Evolutionary conservation across 1,140 invertebrate species (phyloP).

Genomic region (Leguminivora glycinivorella): DNA sequence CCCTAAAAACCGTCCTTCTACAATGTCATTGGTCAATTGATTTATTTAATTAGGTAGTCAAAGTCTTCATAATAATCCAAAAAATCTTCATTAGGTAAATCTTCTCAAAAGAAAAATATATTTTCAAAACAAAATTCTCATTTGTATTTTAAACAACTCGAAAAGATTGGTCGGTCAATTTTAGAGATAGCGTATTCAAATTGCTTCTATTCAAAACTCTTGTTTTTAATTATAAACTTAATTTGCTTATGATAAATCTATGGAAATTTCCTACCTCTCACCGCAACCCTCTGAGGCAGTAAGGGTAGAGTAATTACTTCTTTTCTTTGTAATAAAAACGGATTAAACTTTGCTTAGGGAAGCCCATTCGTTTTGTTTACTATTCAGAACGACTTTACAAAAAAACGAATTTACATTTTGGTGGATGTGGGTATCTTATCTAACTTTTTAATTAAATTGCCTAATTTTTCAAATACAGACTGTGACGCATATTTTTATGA

Average conservation of each 20-base stretch:
- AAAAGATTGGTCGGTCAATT: conserved; percentile 47
- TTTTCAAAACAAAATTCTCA: conserved; percentile 37
- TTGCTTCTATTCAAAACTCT: conserved; percentile 75
- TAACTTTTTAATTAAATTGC: conserved; percentile 63
- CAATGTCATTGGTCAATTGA: too few relatives aligned
- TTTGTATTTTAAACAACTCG: conserved; percentile 52
- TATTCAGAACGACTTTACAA: conserved; percentile 71
- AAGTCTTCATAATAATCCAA: too few relatives aligned
- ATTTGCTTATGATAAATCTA: conserved; percentile 79
- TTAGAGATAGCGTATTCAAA: conserved; percentile 69
- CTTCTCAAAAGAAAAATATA: neutral
- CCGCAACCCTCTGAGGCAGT: conserved; percentile 70
- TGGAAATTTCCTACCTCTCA: conserved; percentile 76
- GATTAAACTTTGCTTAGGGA: conserved; percentile 78
- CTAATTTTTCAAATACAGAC: conserved; percentile 30
- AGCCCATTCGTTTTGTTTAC: conserved; percentile 76
- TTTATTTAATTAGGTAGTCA: too few relatives aligned
- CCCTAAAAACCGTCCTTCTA: too few relatives aligned
- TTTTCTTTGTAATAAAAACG: conserved; percentile 79
- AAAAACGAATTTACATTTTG: conserved; percentile 69
- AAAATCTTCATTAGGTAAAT: neutral
- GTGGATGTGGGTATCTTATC: conserved; percentile 53
- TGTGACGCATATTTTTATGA: neutral
- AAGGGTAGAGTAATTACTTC: conserved; percentile 78
- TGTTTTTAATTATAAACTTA: conserved; percentile 79